phyloP scores from a whole-genome alignment of 2,113 vertebrate species.

The Phyllostomus hastatus region DNA sequence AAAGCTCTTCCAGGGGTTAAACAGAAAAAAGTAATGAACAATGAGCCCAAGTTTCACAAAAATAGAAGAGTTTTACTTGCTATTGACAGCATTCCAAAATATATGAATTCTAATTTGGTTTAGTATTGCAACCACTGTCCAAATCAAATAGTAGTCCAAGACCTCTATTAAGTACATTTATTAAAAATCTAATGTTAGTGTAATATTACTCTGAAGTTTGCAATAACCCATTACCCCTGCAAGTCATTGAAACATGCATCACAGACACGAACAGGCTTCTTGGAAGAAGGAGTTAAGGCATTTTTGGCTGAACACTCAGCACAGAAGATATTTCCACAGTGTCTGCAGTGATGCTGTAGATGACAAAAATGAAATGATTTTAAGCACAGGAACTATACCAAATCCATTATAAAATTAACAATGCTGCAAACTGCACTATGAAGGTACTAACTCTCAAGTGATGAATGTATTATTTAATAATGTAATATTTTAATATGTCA shows the following conservation, averaged over 20 bases:
- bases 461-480: not conserved
- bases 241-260: constrained; percentile 95
- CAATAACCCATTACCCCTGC: constrained; percentile 85
- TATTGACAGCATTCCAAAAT: constrained; percentile 83
- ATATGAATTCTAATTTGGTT: constrained; percentile 80
- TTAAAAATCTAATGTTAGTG: constrained; percentile 82
- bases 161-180: constrained; percentile 86
- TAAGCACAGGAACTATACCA: constrained; percentile 15
- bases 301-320: constrained; percentile 94
- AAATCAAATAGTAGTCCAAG: constrained; percentile 82
- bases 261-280: constrained; percentile 98
- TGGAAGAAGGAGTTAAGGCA: constrained; percentile 96
- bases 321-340: constrained; percentile 99
- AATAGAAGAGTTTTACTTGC: constrained; percentile 84
- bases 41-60: constrained; percentile 83
- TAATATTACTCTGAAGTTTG: constrained; percentile 68
- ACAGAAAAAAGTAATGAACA: constrained; percentile 77
- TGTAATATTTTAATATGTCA: not conserved
- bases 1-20: constrained; percentile 77
- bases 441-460: not conserved
- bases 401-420: not conserved
- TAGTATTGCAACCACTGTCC: constrained; percentile 83
- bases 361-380: constrained; percentile 55
- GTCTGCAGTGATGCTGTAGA: constrained; percentile 96
- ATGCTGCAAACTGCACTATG: not conserved